These are phyloP conservation scores for Caenorhabditis uteleia DNA, from an alignment of 2,888 invertebrate species.

Conservation along the genomic window DNA sequence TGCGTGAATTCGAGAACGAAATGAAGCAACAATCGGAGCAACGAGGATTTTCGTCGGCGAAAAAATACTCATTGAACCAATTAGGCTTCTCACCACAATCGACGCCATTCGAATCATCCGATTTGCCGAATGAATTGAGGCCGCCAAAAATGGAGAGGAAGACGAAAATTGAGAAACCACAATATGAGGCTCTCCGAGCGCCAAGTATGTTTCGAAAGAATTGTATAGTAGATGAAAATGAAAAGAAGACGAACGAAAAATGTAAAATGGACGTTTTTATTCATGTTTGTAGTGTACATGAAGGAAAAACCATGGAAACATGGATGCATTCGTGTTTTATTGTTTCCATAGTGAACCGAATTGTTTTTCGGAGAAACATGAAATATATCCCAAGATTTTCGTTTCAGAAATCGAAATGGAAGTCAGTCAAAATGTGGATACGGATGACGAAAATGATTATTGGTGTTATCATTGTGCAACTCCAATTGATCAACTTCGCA, in stretches of 20 bases:
- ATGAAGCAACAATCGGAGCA: slow-evolving; percentile 20
- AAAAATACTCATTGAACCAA: too few species aligned
- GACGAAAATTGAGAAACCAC: slow-evolving; percentile 4
- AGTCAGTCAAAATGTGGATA: neutral
- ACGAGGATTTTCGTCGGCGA: slow-evolving; percentile 2
- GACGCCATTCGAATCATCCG: neutral
- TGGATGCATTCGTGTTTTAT: neutral
- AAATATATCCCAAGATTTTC: neutral
- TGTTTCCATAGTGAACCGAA: neutral
- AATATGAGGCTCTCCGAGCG: neutral
- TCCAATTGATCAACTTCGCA: slow-evolving; percentile 45
- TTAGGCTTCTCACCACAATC: neutral
- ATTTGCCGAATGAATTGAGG: slow-evolving; percentile 23
- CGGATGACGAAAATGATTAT: slow-evolving; percentile 25
- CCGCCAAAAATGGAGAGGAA: slow-evolving; percentile 4
- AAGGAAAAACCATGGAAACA: too few species aligned
- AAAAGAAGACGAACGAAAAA: neutral
- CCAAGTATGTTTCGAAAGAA: neutral
- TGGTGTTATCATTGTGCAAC: slow-evolving; percentile 61
- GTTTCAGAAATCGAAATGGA: neutral
- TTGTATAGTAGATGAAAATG: neutral
- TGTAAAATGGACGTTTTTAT: too few species aligned
- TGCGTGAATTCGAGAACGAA: slow-evolving; percentile 24
- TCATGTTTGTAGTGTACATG: too few species aligned
- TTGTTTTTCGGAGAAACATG: neutral